Evolutionary conservation across 2,113 vertebrate species (phyloP), one percentile per base, ranked within the genome.

Genomic region (Seriola dumerili): DNA sequence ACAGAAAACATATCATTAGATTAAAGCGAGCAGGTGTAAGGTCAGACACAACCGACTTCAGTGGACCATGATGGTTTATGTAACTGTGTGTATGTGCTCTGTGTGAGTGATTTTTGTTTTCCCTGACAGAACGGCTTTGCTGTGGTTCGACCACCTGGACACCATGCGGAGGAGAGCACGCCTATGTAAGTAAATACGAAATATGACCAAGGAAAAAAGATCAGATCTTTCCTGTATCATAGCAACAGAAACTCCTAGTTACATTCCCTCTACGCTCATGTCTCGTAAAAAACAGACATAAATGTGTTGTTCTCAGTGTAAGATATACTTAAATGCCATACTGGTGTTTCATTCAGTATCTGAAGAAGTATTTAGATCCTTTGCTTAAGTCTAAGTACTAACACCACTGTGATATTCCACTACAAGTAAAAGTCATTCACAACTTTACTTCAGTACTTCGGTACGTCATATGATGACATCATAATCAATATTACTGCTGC

Each of bases 111-210:
- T 50, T 52, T 34, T 0, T 46, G 44, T 80, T 87, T 69, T 73
- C 0, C 68, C 81, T 69, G 23, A 16, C 86, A 99, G 98, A 99
- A 99, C 1, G 98, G 98, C 58, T 99, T 99, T 89, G 98, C 98
- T 67, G 97, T 99, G 10, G 98, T 99, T 32, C 96, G 98, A 36
- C 98, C 98, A 42, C 98, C 98, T 0, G 98, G 98, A 90, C 98
- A 99, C 88, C 98, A 99, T 0, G 98, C 98, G 0, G 98, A 99
- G 91, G 98, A 99, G 93, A 99, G 97, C 92, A 98, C 98, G 0
- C 98, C 98, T 32, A 99, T 99, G 98, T 99, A 83, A 97, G 98
- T 88, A 8, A 23, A 55, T 36, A 10, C 3, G 2, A 61, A 5
- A 40, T 55, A 14, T n/a, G 4, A 23, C 17, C 0, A 23, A 46